Evolutionary conservation across 2,797 vertebrate species (phyloP).

Genomic region (Neosilurus hyrtlii): DNA sequence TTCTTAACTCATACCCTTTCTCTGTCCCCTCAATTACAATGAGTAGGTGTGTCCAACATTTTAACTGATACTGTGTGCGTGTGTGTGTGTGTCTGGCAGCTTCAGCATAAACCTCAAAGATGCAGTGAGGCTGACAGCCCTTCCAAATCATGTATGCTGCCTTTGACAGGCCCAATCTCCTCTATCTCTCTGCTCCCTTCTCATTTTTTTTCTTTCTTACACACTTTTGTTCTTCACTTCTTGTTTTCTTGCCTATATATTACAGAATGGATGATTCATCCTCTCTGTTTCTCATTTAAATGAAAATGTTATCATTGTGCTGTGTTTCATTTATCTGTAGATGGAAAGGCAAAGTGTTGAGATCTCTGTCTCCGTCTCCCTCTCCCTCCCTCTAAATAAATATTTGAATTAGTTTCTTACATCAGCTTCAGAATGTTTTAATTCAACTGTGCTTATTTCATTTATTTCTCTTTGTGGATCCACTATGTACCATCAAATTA

Average conservation of each 20-base stretch:
- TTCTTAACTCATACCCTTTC: constrained; percentile 34
- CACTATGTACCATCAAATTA: neutral
- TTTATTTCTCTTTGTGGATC: neutral
- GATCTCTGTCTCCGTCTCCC: neutral
- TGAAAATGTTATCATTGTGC: constrained; percentile 56
- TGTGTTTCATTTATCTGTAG: constrained; percentile 54
- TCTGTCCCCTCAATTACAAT: neutral
- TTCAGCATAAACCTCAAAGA: constrained; percentile 54
- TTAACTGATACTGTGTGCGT: constrained; percentile 10
- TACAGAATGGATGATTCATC: constrained; percentile 39
- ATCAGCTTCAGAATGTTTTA: constrained; percentile 8
- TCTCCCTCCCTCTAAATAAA: neutral
- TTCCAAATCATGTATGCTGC: constrained; percentile 54
- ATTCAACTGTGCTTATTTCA: neutral
- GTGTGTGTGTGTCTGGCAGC: constrained; percentile 30
- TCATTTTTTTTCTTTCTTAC: constrained; percentile 11
- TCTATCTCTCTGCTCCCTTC: constrained; percentile 30
- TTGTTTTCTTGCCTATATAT: neutral
- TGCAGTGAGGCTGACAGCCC: constrained; percentile 51
- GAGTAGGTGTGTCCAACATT: too few relatives aligned
- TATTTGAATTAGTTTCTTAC: constrained; percentile 14
- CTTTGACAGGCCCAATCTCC: constrained; percentile 57
- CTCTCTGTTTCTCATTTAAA: constrained; percentile 52
- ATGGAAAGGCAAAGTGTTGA: constrained; percentile 31
- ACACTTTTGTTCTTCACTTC: constrained; percentile 7